phyloP scores from a whole-genome alignment of 2,797 vertebrate species.

The Neosilurus hyrtlii region DNA sequence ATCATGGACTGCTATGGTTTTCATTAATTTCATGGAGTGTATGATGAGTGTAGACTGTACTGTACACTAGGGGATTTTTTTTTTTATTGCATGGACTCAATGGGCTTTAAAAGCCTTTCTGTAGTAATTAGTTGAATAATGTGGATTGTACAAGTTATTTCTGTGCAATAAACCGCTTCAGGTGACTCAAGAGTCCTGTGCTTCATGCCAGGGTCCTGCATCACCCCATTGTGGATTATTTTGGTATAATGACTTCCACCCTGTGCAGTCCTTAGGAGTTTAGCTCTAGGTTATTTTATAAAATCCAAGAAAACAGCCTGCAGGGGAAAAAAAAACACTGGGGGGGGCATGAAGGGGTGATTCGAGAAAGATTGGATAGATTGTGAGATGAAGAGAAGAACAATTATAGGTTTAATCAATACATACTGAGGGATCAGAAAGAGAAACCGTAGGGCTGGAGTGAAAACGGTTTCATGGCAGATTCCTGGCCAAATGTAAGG shows the following conservation, averaged over 20 bases:
- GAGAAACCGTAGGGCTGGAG: neutral
- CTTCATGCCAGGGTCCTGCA: too few species aligned
- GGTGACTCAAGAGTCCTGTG: too few species aligned
- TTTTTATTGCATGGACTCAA: neutral
- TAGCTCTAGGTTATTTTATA: neutral
- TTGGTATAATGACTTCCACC: too few species aligned
- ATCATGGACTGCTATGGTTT: conserved; percentile 38
- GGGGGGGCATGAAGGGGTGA: neutral
- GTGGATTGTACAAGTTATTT: too few species aligned
- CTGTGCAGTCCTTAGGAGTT: neutral
- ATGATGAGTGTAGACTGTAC: conserved; percentile 14
- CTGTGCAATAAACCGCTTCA: too few species aligned
- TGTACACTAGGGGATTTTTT: too few species aligned
- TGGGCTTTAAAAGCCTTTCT: conserved; percentile 11
- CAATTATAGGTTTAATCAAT: neutral
- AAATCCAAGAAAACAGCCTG: neutral
- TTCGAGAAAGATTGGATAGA: neutral
- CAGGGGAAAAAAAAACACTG: neutral
- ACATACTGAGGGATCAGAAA: neutral
- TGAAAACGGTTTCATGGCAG: neutral
- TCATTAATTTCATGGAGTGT: conserved; percentile 36
- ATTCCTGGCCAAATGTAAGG: neutral
- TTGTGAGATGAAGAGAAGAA: neutral
- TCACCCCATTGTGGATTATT: too few species aligned
- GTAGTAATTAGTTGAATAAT: too few species aligned